Evolutionary conservation across 2,888 invertebrate species (phyloP), one percentile per base, ranked within the genome.

Genomic region (Tachystola acroxantha): DNA sequence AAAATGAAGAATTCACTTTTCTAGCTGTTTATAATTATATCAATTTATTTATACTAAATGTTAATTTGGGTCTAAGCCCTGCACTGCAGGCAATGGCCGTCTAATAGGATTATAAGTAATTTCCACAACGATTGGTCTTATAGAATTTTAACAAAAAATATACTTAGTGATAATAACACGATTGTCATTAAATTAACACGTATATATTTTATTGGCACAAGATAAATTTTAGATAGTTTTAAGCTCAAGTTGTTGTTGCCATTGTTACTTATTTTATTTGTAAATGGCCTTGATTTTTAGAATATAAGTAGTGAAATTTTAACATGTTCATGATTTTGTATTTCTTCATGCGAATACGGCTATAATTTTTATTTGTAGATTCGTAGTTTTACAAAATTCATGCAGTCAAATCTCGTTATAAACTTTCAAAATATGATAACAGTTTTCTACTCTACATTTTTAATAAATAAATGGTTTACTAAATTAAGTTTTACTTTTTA

Each of bases 331-430:
- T 57, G 34, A 45, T 31, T 24, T 31, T 53, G 42, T 46, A 59
- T 54, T 53, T 53, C 51, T 53, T 53, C 51, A 53, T 59, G 24
- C 32, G 22, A 13, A 13, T 25, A 27, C 27, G 11, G 1, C 22
- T 33, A 14, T 55, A 52, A n/a, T n/a, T 53, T 56, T 57, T 51
- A 59, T 60, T 57, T 47, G 51, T 60, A 56, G 57, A 50, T 47
- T 52, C 53, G 57, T 52, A 49, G 48, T 45, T 35, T 31, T 42
- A 48, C 46, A 48, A 48, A 64, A 75, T 84, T 86, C 84, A 82
- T 87, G 88, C 89, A 88, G 88, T 88, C 86, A 88, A 89, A 90
- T 90, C 91, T 91, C 90, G 90, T 91, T 91, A 90, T 88, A 87
- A 88, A 76, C 85, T 85, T 13, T 12, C 9, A 22, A 32, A 27